Percentiles rank a stretch among this genome's conserved stretches.
Conservation (phyloP, 30 jellyfish, hydroid and myxozoan genomes). For the Hydractinia echinata region DNA sequence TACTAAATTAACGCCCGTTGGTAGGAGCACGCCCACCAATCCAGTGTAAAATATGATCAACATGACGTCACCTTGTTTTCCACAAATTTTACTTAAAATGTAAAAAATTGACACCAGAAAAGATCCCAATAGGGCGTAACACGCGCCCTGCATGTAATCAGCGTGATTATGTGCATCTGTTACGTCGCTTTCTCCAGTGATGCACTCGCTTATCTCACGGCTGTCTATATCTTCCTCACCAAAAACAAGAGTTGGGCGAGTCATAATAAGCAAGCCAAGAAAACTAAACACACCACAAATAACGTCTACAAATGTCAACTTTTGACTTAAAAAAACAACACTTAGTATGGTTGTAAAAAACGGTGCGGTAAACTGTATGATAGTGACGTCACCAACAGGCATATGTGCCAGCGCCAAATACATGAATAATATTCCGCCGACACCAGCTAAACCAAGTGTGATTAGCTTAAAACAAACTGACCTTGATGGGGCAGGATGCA, state of each 20-base stretch:
- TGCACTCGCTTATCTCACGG: conserved; percentile 2
- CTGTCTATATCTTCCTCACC: conserved; percentile 31
- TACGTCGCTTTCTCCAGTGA: not conserved
- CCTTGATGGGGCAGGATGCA: conserved; percentile 41
- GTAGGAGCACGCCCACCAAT: conserved; percentile 50
- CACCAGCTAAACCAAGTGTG: conserved; percentile 67
- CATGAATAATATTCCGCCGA: conserved; percentile 56
- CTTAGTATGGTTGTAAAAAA: conserved; percentile 68
- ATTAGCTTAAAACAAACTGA: conserved; percentile 18
- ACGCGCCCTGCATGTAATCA: conserved; percentile 52
- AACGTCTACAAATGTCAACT: conserved; percentile 61
- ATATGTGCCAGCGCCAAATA: conserved; percentile 63
- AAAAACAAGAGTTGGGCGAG: conserved; percentile 70
- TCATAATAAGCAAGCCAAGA: conserved; percentile 64
- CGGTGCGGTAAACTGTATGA: conserved; percentile 89
- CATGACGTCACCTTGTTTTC: conserved; percentile 57
- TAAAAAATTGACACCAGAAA: conserved; percentile 52
- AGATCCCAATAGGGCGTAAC: conserved; percentile 53
- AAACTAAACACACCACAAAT: conserved; percentile 71
- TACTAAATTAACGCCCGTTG: conserved; percentile 34
- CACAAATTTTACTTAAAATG: conserved; percentile 56
- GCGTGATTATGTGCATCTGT: conserved; percentile 28
- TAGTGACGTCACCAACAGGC: conserved; percentile 78
- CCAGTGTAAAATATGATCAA: conserved; percentile 70
- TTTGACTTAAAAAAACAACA: conserved; percentile 49